A percentile compares a stretch with the other conserved stretches of the same genome.
Evolutionary conservation across 2,113 vertebrate genomes (phyloP).

Genomic region (Neogobius melanostomus): DNA sequence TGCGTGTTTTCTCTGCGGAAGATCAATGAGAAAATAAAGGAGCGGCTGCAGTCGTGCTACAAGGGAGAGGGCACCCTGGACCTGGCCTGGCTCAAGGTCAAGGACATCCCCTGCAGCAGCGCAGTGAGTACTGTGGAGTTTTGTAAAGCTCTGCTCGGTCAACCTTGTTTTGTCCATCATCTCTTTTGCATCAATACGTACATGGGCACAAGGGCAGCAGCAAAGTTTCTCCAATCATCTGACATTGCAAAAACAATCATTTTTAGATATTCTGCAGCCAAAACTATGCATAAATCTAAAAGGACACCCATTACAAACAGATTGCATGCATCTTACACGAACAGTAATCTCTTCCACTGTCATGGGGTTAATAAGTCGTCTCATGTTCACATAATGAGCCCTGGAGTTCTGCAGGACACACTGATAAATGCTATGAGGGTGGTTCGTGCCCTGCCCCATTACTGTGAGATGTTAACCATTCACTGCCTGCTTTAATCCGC

Average conservation of each 20-base stretch:
- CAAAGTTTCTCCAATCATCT: no score
- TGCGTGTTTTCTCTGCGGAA: constrained; percentile 94
- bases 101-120: constrained; percentile 96
- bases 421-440: constrained; percentile 26
- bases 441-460: constrained; percentile 49
- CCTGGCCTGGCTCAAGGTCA: constrained; percentile 98
- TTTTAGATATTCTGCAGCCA: no score
- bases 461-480: constrained; percentile 56
- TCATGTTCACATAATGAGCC: constrained; percentile 40
- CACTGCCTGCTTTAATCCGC: constrained; percentile 51
- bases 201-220: no score
- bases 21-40: constrained; percentile 96
- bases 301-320: neutral
- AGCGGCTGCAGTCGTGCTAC: constrained; percentile 96
- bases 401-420: constrained; percentile 23
- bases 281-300: neutral
- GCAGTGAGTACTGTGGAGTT: constrained; percentile 83
- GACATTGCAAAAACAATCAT: no score
- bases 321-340: neutral
- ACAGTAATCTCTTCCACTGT: no score
- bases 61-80: constrained; percentile 95
- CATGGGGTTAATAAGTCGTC: neutral
- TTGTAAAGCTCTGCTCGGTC: neutral
- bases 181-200: no score
- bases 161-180: no score